Base-by-base conservation (phyloP, 92 coral and sea anemone genomes). In the Scolanthus callimorphus region DNA sequence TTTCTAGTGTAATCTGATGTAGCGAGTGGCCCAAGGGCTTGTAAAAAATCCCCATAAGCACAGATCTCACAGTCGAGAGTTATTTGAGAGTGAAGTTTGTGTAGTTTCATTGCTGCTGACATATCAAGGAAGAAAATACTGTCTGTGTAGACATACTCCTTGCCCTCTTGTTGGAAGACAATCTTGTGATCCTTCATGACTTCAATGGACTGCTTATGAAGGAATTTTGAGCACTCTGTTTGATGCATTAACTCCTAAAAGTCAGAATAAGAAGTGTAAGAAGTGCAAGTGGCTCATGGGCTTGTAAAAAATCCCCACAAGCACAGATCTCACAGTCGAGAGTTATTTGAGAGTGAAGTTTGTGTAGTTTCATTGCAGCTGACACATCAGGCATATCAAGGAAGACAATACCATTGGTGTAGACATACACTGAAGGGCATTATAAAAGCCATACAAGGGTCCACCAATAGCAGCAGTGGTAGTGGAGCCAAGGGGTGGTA, bases 11-110 rank as follows among this genome's bases (percentile, higher is more conserved):
- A 92, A 9, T 84, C 88, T 9, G 56, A 71, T 2, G 84, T 65
- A 8, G 94, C 87, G 15, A 79, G 65, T 10, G 91, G 81, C 4
- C 98, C 98, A 57, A 92, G 85, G 11, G 94, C 96, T 55, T 92
- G 98, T 6, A 92, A 67, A 38, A 92, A 92, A 53, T 92, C 98
- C 12, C 98, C 98, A 71, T 76, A 92, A 9, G 98, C 91, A 78
- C 85, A 85, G 15, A 92, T 81, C 64, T 92, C 98, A 80, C 98
- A 88, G 51, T 79, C 82, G 25, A 92, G 57, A 46, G 91, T 91
- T 19, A 88, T 55, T 65, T 80, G 48, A 25, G 63, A 29, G 0
- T 70, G 41, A 51, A 68, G 57, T 20, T 81, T 70, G 23, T 68
- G 73, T 4, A 81, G 79, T 20, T 52, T 45, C 56, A 62, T 75